Evolutionary conservation across 1,140 invertebrate genomes (phyloP).

Genomic region (Fopius arisanus): DNA sequence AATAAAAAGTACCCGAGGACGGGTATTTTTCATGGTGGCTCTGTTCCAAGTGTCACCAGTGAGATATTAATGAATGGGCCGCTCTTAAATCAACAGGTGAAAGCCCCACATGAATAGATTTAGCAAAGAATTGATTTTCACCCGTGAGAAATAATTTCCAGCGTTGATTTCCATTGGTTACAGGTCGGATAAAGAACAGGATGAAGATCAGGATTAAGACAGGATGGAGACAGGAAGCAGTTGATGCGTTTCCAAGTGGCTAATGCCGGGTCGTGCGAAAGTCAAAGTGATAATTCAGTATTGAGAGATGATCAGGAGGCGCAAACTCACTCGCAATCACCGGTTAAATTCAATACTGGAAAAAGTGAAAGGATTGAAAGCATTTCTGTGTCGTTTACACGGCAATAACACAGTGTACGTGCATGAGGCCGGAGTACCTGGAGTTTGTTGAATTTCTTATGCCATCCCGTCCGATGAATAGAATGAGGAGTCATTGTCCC

Average conservation of each 20-base stretch:
- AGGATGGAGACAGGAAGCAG: background rate
- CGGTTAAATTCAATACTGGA: background rate
- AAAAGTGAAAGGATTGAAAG: background rate
- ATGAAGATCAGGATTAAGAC: background rate
- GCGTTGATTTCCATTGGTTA: too few relatives aligned
- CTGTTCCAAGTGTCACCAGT: too few relatives aligned
- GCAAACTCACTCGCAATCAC: too few relatives aligned
- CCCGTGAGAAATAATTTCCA: too few relatives aligned
- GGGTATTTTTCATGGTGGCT: too few relatives aligned
- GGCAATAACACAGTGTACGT: too few relatives aligned
- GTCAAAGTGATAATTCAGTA: background rate
- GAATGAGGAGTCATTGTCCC: slow-evolving; percentile 7
- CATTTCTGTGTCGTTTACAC: background rate
- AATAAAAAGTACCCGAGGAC: background rate
- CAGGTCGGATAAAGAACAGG: background rate
- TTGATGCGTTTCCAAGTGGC: background rate
- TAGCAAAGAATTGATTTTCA: too few relatives aligned
- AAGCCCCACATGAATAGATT: too few relatives aligned
- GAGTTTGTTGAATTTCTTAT: background rate
- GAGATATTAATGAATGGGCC: too few relatives aligned
- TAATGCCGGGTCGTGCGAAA: background rate
- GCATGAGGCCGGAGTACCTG: too few relatives aligned
- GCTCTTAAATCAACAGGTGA: too few relatives aligned
- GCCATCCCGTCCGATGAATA: background rate
- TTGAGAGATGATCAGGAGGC: too few relatives aligned